Conservation (phyloP, 2,113 vertebrate genomes). For the Dipodomys stephensi region DNA sequence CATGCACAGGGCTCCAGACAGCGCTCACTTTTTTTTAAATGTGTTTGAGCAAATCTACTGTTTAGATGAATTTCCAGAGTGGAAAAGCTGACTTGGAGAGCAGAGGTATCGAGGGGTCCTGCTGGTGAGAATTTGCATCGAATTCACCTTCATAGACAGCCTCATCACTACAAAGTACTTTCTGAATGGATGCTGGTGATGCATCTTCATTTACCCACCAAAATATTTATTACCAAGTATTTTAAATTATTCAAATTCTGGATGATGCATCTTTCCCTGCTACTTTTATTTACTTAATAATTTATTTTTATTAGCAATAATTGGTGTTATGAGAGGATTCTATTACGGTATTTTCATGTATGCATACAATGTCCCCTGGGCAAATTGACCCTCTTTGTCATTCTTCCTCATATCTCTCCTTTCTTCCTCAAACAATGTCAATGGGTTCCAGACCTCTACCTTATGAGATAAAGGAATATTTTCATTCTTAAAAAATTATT, state of each 20-base stretch:
- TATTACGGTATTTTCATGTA: no score
- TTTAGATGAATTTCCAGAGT: not conserved
- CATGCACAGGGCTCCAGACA: no score
- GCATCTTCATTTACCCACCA: not conserved
- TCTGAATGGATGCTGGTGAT: not conserved
- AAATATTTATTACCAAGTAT: not conserved
- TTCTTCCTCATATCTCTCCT: no score
- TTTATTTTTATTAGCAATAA: no score
- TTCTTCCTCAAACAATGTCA: no score
- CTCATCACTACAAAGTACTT: not conserved
- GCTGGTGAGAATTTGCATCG: not conserved
- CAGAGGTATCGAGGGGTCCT: not conserved
- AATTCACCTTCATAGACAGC: not conserved
- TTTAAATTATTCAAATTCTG: not conserved
- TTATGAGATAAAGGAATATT: not conserved
- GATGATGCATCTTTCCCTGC: not conserved
- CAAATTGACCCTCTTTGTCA: no score
- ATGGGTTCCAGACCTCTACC: not conserved
- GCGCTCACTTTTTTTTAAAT: no score
- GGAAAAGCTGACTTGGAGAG: not conserved
- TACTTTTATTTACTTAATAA: no score
- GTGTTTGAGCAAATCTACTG: not conserved
- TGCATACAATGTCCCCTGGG: no score
- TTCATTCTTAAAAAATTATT: not conserved
- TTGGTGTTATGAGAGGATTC: no score